phyloP scores from a whole-genome alignment of 2,113 vertebrate genomes.

The Psittacula cyanocephala region DNA sequence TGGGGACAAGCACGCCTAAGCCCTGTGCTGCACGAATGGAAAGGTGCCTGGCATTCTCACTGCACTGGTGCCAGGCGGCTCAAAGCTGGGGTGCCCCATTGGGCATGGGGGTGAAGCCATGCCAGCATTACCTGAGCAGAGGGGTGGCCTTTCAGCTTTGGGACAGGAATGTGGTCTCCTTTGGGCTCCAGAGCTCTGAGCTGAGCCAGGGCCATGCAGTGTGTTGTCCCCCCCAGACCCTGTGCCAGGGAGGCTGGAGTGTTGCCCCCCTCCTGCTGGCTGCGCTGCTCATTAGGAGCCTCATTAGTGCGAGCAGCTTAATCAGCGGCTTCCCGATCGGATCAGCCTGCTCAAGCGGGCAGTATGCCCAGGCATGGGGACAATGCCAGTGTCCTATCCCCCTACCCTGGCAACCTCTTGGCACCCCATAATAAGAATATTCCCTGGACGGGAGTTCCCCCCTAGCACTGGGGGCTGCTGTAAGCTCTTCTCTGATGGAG shows the following conservation, averaged over 20 bases:
- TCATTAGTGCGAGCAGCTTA: conserved; percentile 19
- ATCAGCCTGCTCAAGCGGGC: conserved; percentile 23
- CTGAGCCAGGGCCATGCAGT: fast-evolving
- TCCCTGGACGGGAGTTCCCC: too few species aligned
- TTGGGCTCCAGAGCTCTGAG: neutral
- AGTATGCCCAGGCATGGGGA: neutral
- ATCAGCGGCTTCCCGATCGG: neutral
- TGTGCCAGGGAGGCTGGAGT: neutral
- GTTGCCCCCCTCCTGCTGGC: neutral
- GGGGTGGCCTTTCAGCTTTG: neutral
- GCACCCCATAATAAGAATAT: neutral
- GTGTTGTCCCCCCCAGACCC: neutral
- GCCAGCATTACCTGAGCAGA: neutral
- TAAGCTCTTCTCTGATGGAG: neutral
- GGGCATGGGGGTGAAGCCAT: neutral
- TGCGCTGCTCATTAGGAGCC: conserved; percentile 21
- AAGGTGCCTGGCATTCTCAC: fast-evolving
- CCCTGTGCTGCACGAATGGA: neutral
- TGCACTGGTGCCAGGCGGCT: neutral
- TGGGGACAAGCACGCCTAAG: neutral
- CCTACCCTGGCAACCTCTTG: neutral
- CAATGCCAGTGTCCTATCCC: neutral
- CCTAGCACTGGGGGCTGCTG: neutral
- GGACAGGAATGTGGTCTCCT: neutral
- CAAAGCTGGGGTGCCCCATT: neutral